Evolutionary conservation across 2,888 invertebrate genomes (phyloP).

Genomic region (Ichneumon xanthorius): DNA sequence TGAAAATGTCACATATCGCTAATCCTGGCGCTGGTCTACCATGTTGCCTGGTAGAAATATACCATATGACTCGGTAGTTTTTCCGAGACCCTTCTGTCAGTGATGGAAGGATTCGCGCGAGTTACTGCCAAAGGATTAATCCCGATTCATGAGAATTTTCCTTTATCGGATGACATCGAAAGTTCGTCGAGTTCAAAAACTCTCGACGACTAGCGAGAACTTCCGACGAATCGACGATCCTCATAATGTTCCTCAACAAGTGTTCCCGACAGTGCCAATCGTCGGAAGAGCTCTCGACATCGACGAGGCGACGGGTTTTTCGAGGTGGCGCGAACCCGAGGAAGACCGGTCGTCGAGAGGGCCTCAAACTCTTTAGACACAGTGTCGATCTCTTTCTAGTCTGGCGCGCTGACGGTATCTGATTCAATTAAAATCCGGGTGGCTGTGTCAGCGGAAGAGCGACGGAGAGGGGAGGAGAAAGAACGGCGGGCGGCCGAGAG

Average conservation of each 20-base stretch:
- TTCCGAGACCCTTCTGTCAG: no score
- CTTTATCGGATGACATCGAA: not conserved
- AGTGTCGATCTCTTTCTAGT: constrained; percentile 63
- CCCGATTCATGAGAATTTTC: not conserved
- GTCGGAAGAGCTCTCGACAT: constrained; percentile 8
- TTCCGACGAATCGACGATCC: not conserved
- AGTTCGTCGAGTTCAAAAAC: not conserved
- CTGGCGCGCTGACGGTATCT: constrained; percentile 68
- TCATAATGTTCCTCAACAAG: constrained; percentile 27
- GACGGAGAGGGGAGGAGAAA: constrained; percentile 39
- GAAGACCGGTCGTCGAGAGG: constrained; percentile 46
- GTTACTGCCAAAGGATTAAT: not conserved
- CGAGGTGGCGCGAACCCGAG: constrained; percentile 46
- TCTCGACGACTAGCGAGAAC: not conserved
- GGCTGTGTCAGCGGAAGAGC: constrained; percentile 35
- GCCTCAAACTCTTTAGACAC: constrained; percentile 46
- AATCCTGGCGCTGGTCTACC: no score
- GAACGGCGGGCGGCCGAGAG: constrained; percentile 46
- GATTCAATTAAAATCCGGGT: constrained; percentile 74
- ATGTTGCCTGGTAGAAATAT: no score
- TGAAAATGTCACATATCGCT: no score
- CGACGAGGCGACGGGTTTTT: constrained; percentile 50
- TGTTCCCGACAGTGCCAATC: constrained; percentile 18
- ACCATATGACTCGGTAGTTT: no score
- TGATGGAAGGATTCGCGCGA: not conserved